Conservation (phyloP, 2,888 invertebrate genomes). For the Merodon equestris region DNA sequence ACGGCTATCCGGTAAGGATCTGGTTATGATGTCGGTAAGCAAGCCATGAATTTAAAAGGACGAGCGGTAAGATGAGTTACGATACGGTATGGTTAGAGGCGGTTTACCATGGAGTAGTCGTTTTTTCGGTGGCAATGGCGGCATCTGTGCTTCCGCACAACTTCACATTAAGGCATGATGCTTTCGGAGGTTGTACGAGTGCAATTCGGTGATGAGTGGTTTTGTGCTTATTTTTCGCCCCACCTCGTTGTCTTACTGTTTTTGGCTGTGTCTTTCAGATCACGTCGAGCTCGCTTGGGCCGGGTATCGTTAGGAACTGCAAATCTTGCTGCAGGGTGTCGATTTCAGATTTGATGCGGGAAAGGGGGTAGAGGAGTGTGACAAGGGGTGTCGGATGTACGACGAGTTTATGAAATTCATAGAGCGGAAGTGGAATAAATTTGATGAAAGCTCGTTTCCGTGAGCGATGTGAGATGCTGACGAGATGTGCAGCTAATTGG, state of each 20-base stretch:
- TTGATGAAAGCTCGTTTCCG: conserved; percentile 64
- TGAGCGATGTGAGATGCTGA: conserved; percentile 29
- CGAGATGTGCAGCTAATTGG: not conserved
- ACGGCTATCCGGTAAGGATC: conserved; percentile 12
- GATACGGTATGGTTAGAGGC: conserved; percentile 2
- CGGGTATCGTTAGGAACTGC: not conserved
- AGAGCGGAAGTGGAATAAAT: conserved; percentile 56
- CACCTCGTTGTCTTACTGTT: no score
- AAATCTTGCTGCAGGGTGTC: conserved; percentile 17
- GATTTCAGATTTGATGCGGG: not conserved
- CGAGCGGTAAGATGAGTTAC: conserved; percentile 1
- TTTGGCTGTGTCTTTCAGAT: conserved; percentile 47
- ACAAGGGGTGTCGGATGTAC: not conserved
- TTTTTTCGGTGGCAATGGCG: conserved; percentile 3
- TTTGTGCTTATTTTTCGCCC: no score
- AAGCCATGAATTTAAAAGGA: conserved; percentile 47
- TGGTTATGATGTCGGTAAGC: conserved; percentile 24
- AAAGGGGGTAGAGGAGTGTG: not conserved
- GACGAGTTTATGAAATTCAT: conserved; percentile 52
- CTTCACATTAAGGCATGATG: conserved; percentile 50
- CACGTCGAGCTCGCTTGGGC: conserved; percentile 45
- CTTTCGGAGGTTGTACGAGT: conserved; percentile 37
- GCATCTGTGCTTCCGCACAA: conserved; percentile 55
- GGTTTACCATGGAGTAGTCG: not conserved
- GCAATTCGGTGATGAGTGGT: conserved; percentile 26